Percentiles rank a stretch among this genome's conserved stretches.
These are phyloP conservation scores for Xiphophorus hellerii DNA, from an alignment of 2,113 vertebrate genomes.

Conservation along the genomic window DNA sequence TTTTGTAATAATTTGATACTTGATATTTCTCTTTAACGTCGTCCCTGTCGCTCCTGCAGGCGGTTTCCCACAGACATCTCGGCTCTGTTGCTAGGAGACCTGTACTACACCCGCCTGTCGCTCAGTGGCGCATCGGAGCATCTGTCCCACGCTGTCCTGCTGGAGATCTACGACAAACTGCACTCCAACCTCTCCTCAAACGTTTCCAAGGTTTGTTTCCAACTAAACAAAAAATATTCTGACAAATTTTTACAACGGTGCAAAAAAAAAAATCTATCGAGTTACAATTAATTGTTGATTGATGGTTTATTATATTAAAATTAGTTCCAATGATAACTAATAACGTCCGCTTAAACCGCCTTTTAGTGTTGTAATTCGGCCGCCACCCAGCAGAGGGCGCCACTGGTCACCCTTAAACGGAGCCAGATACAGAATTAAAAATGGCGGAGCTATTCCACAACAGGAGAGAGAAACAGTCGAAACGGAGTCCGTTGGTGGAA, in stretches of 20 bases:
- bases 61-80: constrained; percentile 86
- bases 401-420: no score
- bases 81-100: constrained; percentile 87
- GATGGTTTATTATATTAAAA: no score
- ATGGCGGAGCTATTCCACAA: no score
- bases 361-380: no score
- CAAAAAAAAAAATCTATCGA: no score
- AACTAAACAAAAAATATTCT: background rate
- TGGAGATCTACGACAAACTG: constrained; percentile 85
- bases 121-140: constrained; percentile 86
- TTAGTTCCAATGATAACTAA: no score
- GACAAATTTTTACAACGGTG: background rate
- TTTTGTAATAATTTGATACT: background rate
- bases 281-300: no score
- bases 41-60: constrained; percentile 65
- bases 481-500: no score
- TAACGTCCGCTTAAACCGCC: no score
- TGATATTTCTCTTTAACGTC: background rate
- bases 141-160: constrained; percentile 84
- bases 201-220: constrained; percentile 84
- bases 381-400: no score
- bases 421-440: no score
- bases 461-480: no score
- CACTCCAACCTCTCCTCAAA: constrained; percentile 89
- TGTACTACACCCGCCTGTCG: constrained; percentile 90